These are phyloP conservation scores for Falco peregrinus DNA, from an alignment of 2,797 vertebrate species.

Conservation along the genomic window DNA sequence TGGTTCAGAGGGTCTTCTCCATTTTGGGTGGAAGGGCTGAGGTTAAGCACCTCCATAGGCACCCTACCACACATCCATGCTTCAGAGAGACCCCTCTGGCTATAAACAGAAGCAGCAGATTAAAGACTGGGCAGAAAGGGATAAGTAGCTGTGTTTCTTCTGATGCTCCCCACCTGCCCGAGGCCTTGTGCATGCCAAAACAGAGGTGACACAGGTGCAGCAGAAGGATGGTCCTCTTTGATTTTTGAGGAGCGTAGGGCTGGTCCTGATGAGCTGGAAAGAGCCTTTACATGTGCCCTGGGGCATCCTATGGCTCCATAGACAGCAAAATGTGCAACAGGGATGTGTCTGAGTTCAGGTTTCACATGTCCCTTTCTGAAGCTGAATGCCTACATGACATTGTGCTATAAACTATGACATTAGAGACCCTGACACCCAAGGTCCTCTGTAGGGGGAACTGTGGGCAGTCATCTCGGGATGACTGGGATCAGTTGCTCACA, in stretches of 20 bases:
- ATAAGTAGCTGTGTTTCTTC: neutral
- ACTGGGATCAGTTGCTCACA: neutral
- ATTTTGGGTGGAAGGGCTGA: neutral
- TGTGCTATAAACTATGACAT: neutral
- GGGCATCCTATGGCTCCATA: neutral
- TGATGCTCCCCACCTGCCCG: neutral
- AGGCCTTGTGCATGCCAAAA: neutral
- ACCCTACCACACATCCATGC: neutral
- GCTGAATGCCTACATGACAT: neutral
- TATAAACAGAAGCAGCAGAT: neutral
- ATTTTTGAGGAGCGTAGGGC: neutral
- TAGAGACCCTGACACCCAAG: neutral
- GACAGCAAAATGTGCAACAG: neutral
- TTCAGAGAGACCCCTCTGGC: neutral
- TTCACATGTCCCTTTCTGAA: neutral
- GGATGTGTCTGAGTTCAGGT: neutral
- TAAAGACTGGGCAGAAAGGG: neutral
- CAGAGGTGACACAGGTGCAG: neutral
- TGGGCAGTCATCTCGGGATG: neutral
- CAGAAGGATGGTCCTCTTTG: neutral
- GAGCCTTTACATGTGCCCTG: neutral
- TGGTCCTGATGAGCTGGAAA: neutral
- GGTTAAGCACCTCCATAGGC: neutral
- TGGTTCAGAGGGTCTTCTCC: neutral
- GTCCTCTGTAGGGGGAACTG: fast-evolving